Base-by-base conservation (phyloP, 2,888 invertebrate species). In the Drosophila subsilvestris region DNA sequence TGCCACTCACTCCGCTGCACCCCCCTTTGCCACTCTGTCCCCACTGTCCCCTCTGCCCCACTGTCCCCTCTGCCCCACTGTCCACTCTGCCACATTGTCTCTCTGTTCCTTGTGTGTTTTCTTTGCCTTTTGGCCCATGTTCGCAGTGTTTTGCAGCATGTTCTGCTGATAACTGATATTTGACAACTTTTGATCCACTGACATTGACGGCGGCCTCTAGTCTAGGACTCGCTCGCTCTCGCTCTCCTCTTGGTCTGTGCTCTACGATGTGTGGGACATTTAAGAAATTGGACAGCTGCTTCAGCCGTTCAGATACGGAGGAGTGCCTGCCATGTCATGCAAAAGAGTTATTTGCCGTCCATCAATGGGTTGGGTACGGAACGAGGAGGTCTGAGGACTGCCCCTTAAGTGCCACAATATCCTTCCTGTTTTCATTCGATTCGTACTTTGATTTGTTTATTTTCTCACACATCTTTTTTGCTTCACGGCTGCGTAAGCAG, bases 141-240 rank as follows among this genome's bases (percentile, higher is more conserved):
- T 57, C 27, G 63, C 55, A 43, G 48, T 66, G 63, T 75, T 62
- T 83, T 73, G 72, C 69, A 73, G 74, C 82, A 78, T 84, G 88
- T 86, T 79, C 75, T 75, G 84, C 86, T 86, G 84, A 84, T 88
- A 84, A 84, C 84, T 88, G 86, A 86, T 88, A 85, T 85, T 85
- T 85, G 85, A 85, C 85, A 85, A 86, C 88, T 88, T 85, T 85
- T 88, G 88, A 85, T 80, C 84, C 83, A 83, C 85, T 86, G 88
- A 84, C 88, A 79, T 88, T 83, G 88, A 86, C 86, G 82, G 85
- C 84, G 85, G 85, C 81, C 65, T 56, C 18, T 25, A 42, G 65
- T 56, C 67, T 49, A 53, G 48, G 29, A n/a, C 14, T n/a, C 14
- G 7, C 37, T n/a, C 37, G 6, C 2, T 2, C 37, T 2, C 37